Conservation (phyloP, 2,888 invertebrate species). For the Unio delphinus region DNA sequence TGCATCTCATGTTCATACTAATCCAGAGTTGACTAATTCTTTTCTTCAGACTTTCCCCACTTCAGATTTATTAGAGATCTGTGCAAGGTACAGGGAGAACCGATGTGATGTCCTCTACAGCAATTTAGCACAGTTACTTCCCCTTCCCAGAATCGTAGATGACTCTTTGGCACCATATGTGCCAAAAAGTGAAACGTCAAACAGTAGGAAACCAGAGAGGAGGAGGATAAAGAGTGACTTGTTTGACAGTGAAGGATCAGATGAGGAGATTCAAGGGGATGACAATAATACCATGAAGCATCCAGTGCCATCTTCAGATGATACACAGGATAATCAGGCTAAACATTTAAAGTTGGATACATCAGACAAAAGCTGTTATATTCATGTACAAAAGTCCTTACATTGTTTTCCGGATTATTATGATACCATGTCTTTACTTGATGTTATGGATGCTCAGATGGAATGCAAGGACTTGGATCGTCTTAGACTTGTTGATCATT, state of each 20-base stretch:
- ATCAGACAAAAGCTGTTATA: not conserved
- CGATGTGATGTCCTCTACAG: conserved; percentile 27
- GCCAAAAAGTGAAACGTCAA: no score
- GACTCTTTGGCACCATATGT: conserved; percentile 5
- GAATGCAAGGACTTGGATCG: no score
- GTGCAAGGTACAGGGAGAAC: conserved; percentile 16
- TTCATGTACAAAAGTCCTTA: conserved; percentile 20
- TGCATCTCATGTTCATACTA: no score
- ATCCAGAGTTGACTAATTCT: no score
- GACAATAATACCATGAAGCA: no score
- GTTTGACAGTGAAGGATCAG: conserved; percentile 58
- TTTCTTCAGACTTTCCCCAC: no score
- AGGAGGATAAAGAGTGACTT: conserved; percentile 44
- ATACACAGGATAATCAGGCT: no score
- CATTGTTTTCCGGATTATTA: conserved; percentile 39
- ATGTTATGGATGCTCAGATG: conserved; percentile 19
- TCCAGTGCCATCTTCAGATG: no score
- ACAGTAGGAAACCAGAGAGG: conserved; percentile 10
- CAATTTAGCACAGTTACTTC: conserved; percentile 39
- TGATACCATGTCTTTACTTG: conserved; percentile 43
- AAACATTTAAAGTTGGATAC: not conserved
- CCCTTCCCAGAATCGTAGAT: conserved; percentile 27
- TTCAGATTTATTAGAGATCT: not conserved
- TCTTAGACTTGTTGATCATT: no score
- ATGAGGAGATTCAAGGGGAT: conserved; percentile 16